Conservation (phyloP, 37 sponge, comb jelly and placozoan genomes). For the Halichondria panicea region DNA sequence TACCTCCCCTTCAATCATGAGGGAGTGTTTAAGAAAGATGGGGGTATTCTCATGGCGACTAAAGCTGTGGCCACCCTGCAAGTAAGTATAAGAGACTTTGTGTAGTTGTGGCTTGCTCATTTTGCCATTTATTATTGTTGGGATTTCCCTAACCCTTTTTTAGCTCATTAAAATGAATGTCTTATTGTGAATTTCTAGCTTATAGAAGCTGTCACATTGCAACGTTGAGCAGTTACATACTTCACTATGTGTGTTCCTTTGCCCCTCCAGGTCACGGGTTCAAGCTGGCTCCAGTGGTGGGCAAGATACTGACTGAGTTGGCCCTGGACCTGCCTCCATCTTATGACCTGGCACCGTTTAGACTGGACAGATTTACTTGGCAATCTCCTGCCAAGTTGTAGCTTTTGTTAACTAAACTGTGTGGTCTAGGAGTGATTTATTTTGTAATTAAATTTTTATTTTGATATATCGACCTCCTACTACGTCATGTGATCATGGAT, state of each 20-base stretch:
- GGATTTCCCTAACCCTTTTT: too few relatives aligned
- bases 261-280: conserved; percentile 85
- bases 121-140: too few relatives aligned
- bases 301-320: conserved; percentile 59
- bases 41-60: conserved; percentile 66
- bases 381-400: not conserved
- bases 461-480: too few relatives aligned
- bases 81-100: conserved; percentile 37
- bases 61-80: conserved; percentile 69
- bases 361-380: conserved; percentile 1
- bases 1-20: conserved; percentile 56
- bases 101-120: too few relatives aligned
- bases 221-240: too few relatives aligned
- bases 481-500: too few relatives aligned
- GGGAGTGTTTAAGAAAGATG: conserved; percentile 69
- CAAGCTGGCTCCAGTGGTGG: conserved; percentile 70
- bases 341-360: conserved; percentile 65
- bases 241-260: too few relatives aligned
- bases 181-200: too few relatives aligned
- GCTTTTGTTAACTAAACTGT: not conserved
- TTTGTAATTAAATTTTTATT: too few relatives aligned
- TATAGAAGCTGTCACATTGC: too few relatives aligned
- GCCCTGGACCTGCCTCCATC: conserved; percentile 40
- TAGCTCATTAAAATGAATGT: too few relatives aligned
- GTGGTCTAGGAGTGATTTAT: too few relatives aligned